A percentile compares a stretch with the other conserved stretches of the same genome.
These are phyloP conservation scores for Triplophysa dalaica DNA, from an alignment of 2,113 vertebrate genomes.

Conservation along the genomic window DNA sequence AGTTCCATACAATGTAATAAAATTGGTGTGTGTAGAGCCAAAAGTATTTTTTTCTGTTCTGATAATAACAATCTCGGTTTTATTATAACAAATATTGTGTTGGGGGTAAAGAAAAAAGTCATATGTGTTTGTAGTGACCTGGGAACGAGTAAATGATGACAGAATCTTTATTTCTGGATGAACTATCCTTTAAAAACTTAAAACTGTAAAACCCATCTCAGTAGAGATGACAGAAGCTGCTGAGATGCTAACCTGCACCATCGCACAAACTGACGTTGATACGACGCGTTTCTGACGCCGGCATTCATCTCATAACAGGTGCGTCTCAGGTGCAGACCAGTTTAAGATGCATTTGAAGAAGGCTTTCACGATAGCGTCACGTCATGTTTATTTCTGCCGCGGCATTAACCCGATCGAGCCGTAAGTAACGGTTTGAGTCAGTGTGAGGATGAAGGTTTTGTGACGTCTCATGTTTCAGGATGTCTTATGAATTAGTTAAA, in stretches of 20 bases:
- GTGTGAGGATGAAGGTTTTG: not conserved
- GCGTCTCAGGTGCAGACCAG: not conserved
- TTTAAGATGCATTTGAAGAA: not conserved
- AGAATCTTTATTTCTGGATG: not conserved
- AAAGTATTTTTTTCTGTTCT: no score
- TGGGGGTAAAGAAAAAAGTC: not conserved
- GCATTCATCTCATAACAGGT: constrained; percentile 21
- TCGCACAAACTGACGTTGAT: not conserved
- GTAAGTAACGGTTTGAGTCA: not conserved
- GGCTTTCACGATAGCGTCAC: constrained; percentile 46
- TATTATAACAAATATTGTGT: not conserved
- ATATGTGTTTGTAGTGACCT: not conserved
- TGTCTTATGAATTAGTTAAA: constrained; percentile 80
- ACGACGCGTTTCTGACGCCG: not conserved
- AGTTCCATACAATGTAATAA: no score
- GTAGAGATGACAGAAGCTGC: not conserved
- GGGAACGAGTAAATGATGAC: not conserved
- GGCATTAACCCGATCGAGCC: not conserved
- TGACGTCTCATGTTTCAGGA: constrained; percentile 62
- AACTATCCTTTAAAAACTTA: not conserved
- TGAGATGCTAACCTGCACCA: not conserved
- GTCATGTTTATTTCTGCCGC: constrained; percentile 1
- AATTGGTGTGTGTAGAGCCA: not conserved
- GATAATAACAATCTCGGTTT: no score
- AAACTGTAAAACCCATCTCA: not conserved